Percentiles rank a stretch among this genome's conserved stretches.
Conservation (phyloP, 2,113 vertebrate species). For the Prolemur simus region DNA sequence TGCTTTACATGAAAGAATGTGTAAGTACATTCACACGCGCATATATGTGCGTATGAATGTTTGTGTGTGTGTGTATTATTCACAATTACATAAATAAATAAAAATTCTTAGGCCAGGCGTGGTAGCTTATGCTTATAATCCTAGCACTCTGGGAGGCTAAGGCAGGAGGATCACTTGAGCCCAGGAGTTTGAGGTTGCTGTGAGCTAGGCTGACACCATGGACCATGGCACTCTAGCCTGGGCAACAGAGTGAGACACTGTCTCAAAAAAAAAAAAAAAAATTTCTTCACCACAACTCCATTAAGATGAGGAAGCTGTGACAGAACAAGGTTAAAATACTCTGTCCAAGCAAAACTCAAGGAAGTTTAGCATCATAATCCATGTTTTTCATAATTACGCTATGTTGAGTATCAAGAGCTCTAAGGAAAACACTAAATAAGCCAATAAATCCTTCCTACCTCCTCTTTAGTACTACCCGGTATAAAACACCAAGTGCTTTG, state of each 20-base stretch:
- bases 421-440: not conserved
- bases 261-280: no score
- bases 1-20: not conserved
- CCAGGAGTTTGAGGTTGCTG: no score
- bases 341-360: not conserved
- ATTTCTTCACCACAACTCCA: not conserved
- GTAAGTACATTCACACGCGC: not conserved
- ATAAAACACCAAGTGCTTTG: not conserved
- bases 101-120: not conserved
- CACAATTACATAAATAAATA: constrained; percentile 15
- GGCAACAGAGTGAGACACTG: no score
- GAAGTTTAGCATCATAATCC: not conserved
- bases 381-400: not conserved
- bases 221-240: no score
- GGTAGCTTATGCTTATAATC: no score
- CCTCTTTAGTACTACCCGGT: not conserved
- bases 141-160: no score
- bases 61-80: not conserved
- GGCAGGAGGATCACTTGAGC: no score
- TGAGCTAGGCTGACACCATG: no score
- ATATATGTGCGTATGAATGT: not conserved
- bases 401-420: not conserved
- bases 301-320: not conserved
- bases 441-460: not conserved
- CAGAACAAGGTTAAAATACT: not conserved